Evolutionary conservation across 1,140 invertebrate species (phyloP), one percentile per base, ranked within the genome.

Genomic region (Meloidogyne exigua): DNA sequence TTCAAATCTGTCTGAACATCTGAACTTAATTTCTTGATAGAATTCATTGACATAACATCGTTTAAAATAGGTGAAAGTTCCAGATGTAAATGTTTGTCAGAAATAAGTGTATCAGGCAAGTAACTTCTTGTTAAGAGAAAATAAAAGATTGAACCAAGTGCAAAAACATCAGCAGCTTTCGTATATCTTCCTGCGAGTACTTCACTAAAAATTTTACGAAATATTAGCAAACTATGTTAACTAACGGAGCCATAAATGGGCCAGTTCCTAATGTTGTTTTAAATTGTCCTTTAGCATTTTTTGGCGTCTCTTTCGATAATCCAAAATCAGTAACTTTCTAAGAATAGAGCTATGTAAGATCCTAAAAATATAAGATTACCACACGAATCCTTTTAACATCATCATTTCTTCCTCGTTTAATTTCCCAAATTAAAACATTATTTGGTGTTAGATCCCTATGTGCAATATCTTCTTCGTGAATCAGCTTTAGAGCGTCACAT

Each of bases 271-370:
- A 69, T 23, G 62, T 69, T 62, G 69, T 76, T 25, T 44, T 57
- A 28, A 72, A 63, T 65, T 65, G 72, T 26, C 72, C 72, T 18
- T 36, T 32, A n/a, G 39, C 69, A 7, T 76, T 36, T n/a, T 64
- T 57, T 28, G 69, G 69, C 11, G 69, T 57, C 18, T 57, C 44
- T 26, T 76, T 76, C 21, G 75, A 69, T 21, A 76, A 39, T 25
- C 75, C 75, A 64, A 76, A 76, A 64, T 76, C 75, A 15, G 75
- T 64, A 36, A 76, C 28, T 71, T 76, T 76, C 74, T 76, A 49
- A 36, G 69, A 75, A 32, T 39, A 36, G 9, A 57, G n/a, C 49
- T 71, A 10, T 21, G 18, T 18, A 26, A 32, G 2, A n/a, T 39
- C 18, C 12, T 3, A 4, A 1, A 18, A 69, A 69, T 36, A 18